These are phyloP conservation scores for Drosophila gaucha DNA, from an alignment of 2,888 invertebrate genomes.

Conservation along the genomic window DNA sequence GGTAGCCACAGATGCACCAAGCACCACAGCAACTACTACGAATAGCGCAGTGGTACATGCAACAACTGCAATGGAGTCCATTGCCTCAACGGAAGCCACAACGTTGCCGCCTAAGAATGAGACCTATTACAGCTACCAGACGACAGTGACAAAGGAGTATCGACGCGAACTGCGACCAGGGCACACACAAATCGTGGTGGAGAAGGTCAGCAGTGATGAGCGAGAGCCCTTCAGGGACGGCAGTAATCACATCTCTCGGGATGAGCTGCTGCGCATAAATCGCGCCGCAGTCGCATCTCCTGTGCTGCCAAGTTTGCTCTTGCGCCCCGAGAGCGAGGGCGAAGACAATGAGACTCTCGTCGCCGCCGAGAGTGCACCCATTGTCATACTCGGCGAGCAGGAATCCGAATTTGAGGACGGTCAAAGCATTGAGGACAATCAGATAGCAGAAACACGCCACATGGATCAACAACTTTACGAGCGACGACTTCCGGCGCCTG, in stretches of 20 bases:
- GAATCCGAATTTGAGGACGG: conserved; percentile 83
- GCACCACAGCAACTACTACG: conserved; percentile 40
- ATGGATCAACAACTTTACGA: conserved; percentile 67
- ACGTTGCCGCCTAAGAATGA: conserved; percentile 35
- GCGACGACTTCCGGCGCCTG: conserved; percentile 49
- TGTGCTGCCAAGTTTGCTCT: conserved; percentile 73
- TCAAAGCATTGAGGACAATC: conserved; percentile 84
- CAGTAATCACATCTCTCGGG: conserved; percentile 87
- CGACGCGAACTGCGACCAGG: conserved; percentile 76
- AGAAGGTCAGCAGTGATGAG: conserved; percentile 59
- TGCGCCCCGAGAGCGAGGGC: conserved; percentile 50
- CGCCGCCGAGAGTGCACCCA: conserved; percentile 83
- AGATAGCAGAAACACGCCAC: conserved; percentile 84
- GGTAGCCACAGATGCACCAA: conserved; percentile 26
- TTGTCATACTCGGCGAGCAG: conserved; percentile 85
- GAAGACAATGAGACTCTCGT: conserved; percentile 68
- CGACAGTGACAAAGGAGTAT: conserved; percentile 74
- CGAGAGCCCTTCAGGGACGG: conserved; percentile 84
- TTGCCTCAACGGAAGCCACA: conserved; percentile 13
- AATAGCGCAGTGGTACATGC: conserved; percentile 36
- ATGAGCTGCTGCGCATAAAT: conserved; percentile 88
- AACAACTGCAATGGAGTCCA: conserved; percentile 16
- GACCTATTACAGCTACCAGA: conserved; percentile 70
- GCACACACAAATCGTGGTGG: conserved; percentile 80
- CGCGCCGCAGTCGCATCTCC: conserved; percentile 83